Percentiles rank a stretch among this genome's conserved stretches.
These are phyloP conservation scores for Anaspis maculata DNA, from an alignment of 2,888 invertebrate genomes.

Conservation along the genomic window DNA sequence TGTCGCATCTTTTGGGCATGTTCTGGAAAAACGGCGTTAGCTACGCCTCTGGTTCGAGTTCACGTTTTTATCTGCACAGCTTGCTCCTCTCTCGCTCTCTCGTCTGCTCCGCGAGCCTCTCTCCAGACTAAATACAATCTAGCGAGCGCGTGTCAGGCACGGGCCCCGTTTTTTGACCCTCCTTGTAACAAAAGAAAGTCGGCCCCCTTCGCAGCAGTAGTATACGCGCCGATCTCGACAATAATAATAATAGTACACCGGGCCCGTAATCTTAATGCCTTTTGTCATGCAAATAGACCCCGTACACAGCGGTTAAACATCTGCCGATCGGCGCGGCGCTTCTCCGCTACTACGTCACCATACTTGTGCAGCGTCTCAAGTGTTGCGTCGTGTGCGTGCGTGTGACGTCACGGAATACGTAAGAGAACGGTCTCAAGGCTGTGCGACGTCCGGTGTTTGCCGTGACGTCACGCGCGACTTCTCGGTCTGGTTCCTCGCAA, in stretches of 20 bases:
- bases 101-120: too few relatives aligned
- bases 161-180: constrained; percentile 39
- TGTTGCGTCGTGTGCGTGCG: constrained; percentile 15
- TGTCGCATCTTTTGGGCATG: too few relatives aligned
- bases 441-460: constrained; percentile 33
- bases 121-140: constrained; percentile 37
- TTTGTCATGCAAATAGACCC: constrained; percentile 40
- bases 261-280: constrained; percentile 40
- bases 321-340: too few relatives aligned
- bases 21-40: too few relatives aligned
- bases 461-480: constrained; percentile 38
- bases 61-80: constrained; percentile 34
- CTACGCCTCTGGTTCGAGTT: constrained; percentile 31
- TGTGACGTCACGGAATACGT: constrained; percentile 28
- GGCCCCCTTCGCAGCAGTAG: constrained; percentile 30
- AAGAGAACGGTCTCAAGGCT: constrained; percentile 42
- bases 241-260: constrained; percentile 31
- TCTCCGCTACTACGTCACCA: constrained; percentile 25
- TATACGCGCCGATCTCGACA: constrained; percentile 28
- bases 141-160: constrained; percentile 41
- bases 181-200: constrained; percentile 37
- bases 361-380: constrained; percentile 28
- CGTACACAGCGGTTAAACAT: constrained; percentile 25
- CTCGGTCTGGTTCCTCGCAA: background rate
- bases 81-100: too few relatives aligned